Evolutionary conservation across 37 sponge, comb jelly and placozoan species (phyloP), one percentile per base, ranked within the genome.

Genomic region (Ianthella basta): DNA sequence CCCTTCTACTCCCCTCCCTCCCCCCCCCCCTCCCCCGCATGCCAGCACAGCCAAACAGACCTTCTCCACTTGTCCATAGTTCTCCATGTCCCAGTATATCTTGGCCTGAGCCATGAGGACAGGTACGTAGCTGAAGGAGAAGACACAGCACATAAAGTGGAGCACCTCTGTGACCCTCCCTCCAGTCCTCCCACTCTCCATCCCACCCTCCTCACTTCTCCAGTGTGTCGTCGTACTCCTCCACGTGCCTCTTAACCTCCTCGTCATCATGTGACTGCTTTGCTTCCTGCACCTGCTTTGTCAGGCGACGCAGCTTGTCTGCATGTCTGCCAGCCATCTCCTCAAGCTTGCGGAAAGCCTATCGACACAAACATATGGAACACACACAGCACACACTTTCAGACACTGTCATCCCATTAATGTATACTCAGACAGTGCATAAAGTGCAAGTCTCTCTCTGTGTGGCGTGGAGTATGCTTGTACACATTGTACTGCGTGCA

Each of bases 81-180:
- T 92, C 19, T 85, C 91, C 60, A 54, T 84, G 67, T 94, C 95
- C 99, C 99, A 98, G 92, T 98, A 96, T 29, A 98, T 95, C 92
- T 93, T 96, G 67, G 99, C 97, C 86, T 98, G 97, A 4, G 95
- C 91, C 99, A 98, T 98, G 83, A 98, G 79, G 80, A 98, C 99
- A 34, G 99, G 99, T 79, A 98, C 89, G 67, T 98, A 98, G 55
- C 95, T 96, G 63, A 16, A 90, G n/a, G 56, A 19, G 2, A 8
- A 60, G 4, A 72, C 64, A 82, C 20, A 10, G 50, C n/a, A n/a
- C n/a, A n/a, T 44, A 8, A 44, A 44, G 50, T 44, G 50, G 3
- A n/a, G n/a, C n/a, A n/a, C n/a, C n/a, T n/a, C n/a, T n/a, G n/a
- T n/a, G 3, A 44, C 50, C 50, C 50, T 44, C 50, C 50, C 8